These are phyloP conservation scores for Arctia plantaginis DNA, from an alignment of 2,888 invertebrate genomes.

Conservation along the genomic window DNA sequence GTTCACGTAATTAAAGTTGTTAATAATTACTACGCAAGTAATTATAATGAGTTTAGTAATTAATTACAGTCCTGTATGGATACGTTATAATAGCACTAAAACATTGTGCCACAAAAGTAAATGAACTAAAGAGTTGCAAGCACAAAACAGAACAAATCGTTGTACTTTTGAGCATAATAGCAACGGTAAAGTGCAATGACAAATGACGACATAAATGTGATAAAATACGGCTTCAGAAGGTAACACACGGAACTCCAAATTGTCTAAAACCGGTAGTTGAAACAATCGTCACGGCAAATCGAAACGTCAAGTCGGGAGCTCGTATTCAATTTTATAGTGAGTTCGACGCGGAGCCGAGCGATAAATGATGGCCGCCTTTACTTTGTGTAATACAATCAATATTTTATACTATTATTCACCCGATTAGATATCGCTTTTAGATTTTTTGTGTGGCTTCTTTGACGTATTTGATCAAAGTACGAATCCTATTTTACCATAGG, in stretches of 20 bases:
- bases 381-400: conserved; percentile 60
- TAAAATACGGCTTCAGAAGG: conserved; percentile 46
- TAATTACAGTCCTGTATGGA: conserved; percentile 5
- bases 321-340: conserved; percentile 66
- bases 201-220: conserved; percentile 46
- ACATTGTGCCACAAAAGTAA: background rate
- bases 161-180: conserved; percentile 15
- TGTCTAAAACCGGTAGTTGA: conserved; percentile 78
- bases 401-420: conserved; percentile 58
- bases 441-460: conserved; percentile 39
- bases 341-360: conserved; percentile 55
- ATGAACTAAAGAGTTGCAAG: background rate
- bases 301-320: conserved; percentile 63
- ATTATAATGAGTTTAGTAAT: conserved; percentile 14
- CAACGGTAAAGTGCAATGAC: conserved; percentile 35
- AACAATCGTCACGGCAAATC: conserved; percentile 77
- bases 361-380: conserved; percentile 60
- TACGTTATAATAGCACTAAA: background rate
- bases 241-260: conserved; percentile 65
- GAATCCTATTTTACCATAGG: background rate
- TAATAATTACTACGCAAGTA: conserved; percentile 5
- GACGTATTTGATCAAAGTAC: conserved; percentile 42
- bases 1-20: conserved; percentile 36
- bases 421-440: conserved; percentile 53
- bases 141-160: background rate